Base-by-base conservation (phyloP, 1,140 invertebrate species). In the Drosophila burlai region DNA sequence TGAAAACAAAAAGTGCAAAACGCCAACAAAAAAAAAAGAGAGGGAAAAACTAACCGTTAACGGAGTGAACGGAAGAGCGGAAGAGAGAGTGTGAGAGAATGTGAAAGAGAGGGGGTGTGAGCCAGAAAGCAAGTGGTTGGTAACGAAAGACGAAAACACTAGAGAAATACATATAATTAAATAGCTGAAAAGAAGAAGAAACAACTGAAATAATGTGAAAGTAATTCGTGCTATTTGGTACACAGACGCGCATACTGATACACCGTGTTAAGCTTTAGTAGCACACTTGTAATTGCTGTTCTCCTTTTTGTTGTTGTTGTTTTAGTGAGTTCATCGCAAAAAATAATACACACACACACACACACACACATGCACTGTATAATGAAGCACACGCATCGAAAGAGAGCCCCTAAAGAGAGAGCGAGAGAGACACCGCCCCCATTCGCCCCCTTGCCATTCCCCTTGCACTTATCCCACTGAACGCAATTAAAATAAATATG, bases 271-370 rank as follows among this genome's bases (percentile, higher is more conserved):
- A 66, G 43, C 63, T 45, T 76, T 55, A 83, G 64, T 85, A 80
- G 60, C 68, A 71, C 63, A 31, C 55, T 69, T 87, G 74, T 85
- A 84, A 73, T 75, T 76, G 43, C 80, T 89, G 66, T 81, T 81
- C 67, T 86, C 71, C 47, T 49, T 49, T 76, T 29, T 29, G 6
- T 80, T 86, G 71, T 86, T 75, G 76, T 83, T 90, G 85, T 71
- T 75, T 54, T 75, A 89, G 84, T 89, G 84, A 89, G 85, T 89
- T 89, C 84, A 89, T 89, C 84, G 84, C 84, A 89, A 89, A 89
- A 90, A 89, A 89, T 87, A 87, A 87, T 84, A 84, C 84, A 83
- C 84, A 83, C 67, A 63, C 43, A 65, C 55, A 58, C n/a, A n/a
- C n/a, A n/a, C n/a, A n/a, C 34, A 52, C 11, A 4, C 9, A 47